phyloP scores from a whole-genome alignment of 2,113 vertebrate species.

The Cepphus grylle region DNA sequence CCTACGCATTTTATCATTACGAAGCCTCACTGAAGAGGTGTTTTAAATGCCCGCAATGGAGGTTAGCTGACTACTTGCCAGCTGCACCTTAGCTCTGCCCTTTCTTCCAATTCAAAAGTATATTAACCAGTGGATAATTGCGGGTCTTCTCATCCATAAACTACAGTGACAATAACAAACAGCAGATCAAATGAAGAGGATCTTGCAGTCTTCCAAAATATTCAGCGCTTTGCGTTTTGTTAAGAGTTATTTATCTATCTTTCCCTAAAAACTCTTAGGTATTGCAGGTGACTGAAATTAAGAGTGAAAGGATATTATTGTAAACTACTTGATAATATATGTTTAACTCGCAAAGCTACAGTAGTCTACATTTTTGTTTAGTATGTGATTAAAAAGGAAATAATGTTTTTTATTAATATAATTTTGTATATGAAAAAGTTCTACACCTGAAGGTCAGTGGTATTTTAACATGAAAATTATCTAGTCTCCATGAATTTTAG shows the following conservation, averaged over 20 bases:
- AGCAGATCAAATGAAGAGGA: not conserved
- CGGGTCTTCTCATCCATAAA: not conserved
- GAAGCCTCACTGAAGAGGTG: not conserved
- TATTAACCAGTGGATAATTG: constrained; percentile 26
- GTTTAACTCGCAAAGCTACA: not conserved
- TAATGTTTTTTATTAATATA: not conserved
- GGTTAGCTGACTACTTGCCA: not conserved
- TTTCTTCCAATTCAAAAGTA: not conserved
- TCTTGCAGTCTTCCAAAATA: not conserved
- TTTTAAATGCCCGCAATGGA: not conserved
- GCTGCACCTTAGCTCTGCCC: not conserved
- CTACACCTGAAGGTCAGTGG: not conserved
- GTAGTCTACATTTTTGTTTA: not conserved
- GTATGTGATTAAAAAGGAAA: not conserved
- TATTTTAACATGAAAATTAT: not conserved
- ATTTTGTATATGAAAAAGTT: not conserved
- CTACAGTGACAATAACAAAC: constrained; percentile 30
- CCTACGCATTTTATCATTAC: not conserved
- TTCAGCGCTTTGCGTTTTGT: not conserved
- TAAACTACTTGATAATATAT: not conserved
- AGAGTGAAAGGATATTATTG: not conserved
- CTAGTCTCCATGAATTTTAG: not conserved
- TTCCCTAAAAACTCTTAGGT: not conserved
- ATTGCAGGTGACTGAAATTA: not conserved
- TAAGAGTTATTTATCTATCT: not conserved